Evolutionary conservation across 2,888 invertebrate species (phyloP), one percentile per base, ranked within the genome.

Genomic region (Drosophila suboccidentalis): DNA sequence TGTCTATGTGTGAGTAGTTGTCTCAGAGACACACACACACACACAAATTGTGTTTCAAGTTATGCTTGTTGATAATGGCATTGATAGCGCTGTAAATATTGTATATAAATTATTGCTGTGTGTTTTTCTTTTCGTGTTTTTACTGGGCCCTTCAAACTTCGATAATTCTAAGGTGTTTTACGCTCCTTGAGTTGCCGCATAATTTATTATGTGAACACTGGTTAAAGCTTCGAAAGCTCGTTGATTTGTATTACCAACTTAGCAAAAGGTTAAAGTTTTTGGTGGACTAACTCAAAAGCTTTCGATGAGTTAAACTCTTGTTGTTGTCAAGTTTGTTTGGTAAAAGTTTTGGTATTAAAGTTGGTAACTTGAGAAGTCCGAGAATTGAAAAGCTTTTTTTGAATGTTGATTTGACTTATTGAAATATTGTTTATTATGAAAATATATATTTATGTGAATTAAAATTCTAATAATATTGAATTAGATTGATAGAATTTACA

Each of bases 1-100:
- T 55, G 49, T 58, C 46, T 68, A 29, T 46, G 51, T 46, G 9
- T 55, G 55, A 44, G 62, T 41, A 36, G 19, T 43, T 55, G 34
- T 36, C 2, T 38, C 38, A 38, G 2, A 38, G 13, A n/a, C 2
- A 38, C n/a, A 38, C 38, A n/a, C 36, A 38, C 26, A 34, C 4
- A 36, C 36, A 36, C 36, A 36, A 4, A 13, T 36, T 51, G 39
- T 53, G 55, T 57, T 50, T 38, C 66, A 78, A 88, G 77, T 86
- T 82, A 68, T 72, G 72, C 44, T 69, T 68, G 64, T 66, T 86
- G 89, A 85, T 89, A 89, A 83, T 81, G 70, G 76, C 87, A 83
- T 87, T 83, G 84, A 85, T 86, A 89, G 70, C 74, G 65, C 54
- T 43, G 74, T 71, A 89, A 87, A 89, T 83, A 88, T 87, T 74